Conservation (phyloP, 1,140 invertebrate genomes). For the Nasonia vitripennis region DNA sequence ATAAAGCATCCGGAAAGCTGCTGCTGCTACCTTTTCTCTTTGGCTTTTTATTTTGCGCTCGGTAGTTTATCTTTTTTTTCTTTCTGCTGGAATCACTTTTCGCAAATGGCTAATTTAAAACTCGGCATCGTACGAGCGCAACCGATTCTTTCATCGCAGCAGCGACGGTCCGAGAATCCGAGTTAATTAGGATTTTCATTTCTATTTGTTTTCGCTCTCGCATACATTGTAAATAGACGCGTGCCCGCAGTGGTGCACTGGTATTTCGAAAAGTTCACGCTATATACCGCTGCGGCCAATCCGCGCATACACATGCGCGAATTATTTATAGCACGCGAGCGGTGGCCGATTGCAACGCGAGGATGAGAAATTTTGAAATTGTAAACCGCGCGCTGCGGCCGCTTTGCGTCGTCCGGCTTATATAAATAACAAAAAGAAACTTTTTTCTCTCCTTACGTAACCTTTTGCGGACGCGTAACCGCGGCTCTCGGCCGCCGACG, state of each 20-base stretch:
- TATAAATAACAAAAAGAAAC: constrained; percentile 48
- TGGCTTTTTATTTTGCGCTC: neutral
- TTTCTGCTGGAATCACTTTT: no score
- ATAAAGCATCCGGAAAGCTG: neutral
- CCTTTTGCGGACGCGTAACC: neutral
- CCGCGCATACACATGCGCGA: neutral
- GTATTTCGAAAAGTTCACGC: neutral
- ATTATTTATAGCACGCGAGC: constrained; percentile 30
- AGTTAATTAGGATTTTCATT: neutral
- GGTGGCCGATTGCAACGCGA: neutral
- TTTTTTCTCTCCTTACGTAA: constrained; percentile 34
- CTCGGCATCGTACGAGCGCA: neutral
- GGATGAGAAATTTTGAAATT: constrained; percentile 34
- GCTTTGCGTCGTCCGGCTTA: constrained; percentile 15
- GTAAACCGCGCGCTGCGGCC: neutral
- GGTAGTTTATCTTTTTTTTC: neutral
- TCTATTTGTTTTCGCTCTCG: neutral
- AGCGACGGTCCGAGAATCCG: neutral
- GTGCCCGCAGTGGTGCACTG: neutral
- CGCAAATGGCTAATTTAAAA: neutral
- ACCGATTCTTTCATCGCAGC: no score
- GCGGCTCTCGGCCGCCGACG: neutral
- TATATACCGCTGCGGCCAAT: neutral
- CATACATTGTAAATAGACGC: no score
- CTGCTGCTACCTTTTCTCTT: neutral